Evolutionary conservation across 2,113 vertebrate species (phyloP).

Genomic region (Pycnonotus jocosus): DNA sequence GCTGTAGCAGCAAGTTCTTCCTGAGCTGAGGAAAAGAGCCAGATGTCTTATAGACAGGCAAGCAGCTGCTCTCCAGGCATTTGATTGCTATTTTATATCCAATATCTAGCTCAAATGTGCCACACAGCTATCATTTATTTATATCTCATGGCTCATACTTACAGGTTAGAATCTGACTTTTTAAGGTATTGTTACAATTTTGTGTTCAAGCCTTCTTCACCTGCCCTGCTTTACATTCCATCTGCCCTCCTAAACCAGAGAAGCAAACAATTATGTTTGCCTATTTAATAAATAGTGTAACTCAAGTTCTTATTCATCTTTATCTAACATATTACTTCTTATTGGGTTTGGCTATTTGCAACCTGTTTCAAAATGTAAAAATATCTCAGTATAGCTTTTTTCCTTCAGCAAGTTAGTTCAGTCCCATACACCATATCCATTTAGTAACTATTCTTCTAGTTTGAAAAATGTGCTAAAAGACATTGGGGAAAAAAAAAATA

Average conservation of each 20-base stretch:
- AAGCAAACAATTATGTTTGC: neutral
- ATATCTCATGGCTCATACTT: neutral
- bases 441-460: neutral
- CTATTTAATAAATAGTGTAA: neutral
- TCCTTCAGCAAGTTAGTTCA: neutral
- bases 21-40: neutral
- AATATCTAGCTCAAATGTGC: neutral
- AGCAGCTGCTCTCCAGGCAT: conserved; percentile 45
- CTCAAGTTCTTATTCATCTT: neutral
- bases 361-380: neutral
- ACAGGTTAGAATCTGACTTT: neutral
- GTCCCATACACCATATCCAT: neutral
- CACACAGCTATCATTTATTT: neutral
- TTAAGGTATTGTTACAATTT: neutral
- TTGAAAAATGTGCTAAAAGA: neutral
- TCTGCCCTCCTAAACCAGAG: neutral
- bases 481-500: neutral
- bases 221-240: neutral
- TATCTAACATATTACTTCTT: neutral
- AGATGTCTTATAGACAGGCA: conserved; percentile 25
- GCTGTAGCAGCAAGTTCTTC: neutral
- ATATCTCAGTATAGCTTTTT: neutral
- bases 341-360: neutral
- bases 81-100: conserved; percentile 28
- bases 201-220: neutral